Percentiles rank a stretch among this genome's conserved stretches.
Evolutionary conservation across 2,797 vertebrate species (phyloP).

Genomic region (Thripadectes ignobilis): DNA sequence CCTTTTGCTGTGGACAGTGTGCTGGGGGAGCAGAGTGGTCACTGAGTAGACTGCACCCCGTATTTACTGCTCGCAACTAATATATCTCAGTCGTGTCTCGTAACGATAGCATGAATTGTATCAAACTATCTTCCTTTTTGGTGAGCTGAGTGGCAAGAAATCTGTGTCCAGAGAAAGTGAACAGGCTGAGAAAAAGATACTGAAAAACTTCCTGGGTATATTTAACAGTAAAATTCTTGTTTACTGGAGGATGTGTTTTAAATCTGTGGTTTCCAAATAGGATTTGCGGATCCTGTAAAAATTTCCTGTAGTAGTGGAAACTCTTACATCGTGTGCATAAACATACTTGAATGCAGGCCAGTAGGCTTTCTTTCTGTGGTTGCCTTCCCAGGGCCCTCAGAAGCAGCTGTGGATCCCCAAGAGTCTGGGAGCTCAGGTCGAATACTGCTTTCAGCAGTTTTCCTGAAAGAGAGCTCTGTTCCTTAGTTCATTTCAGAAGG

Average conservation of each 20-base stretch:
- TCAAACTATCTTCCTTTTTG: neutral
- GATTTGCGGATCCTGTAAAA: constrained; percentile 26
- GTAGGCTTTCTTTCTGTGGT: neutral
- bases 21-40: neutral
- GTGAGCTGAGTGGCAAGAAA: neutral
- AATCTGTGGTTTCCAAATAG: constrained; percentile 40
- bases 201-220: neutral
- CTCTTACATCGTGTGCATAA: neutral
- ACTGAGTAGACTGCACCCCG: fast-evolving
- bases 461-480: neutral
- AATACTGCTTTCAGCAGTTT: neutral
- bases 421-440: neutral
- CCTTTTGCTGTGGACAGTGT: neutral
- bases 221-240: constrained; percentile 6
- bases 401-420: constrained; percentile 1
- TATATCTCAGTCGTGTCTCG: neutral
- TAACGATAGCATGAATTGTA: neutral
- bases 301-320: constrained; percentile 30
- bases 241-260: constrained; percentile 44
- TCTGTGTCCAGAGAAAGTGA: neutral
- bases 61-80: neutral
- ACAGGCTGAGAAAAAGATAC: neutral
- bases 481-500: neutral
- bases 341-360: neutral
- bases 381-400: neutral